Conservation (phyloP, 2,113 vertebrate genomes). For the Atrichornis clamosus region DNA sequence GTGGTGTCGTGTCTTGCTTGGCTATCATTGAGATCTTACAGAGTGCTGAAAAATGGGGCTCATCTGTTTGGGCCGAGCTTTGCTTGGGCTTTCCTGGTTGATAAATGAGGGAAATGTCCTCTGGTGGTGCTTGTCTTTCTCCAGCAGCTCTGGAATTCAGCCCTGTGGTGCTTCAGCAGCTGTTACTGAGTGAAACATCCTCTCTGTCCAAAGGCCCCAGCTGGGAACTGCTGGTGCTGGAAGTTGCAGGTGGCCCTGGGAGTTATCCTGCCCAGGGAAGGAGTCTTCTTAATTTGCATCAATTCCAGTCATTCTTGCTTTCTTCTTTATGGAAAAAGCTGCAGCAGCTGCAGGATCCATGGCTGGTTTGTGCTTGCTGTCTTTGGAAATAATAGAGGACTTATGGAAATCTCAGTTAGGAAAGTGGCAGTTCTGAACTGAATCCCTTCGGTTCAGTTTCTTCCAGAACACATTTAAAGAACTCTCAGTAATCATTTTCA, state of each 20-base stretch:
- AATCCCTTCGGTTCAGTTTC: not conserved
- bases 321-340: not conserved
- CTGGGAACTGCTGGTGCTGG: not conserved
- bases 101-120: not conserved
- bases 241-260: not conserved
- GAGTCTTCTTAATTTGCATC: not conserved
- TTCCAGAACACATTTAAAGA: not conserved
- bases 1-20: rapidly evolving
- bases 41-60: not conserved
- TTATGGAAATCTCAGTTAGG: not conserved
- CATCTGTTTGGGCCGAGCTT: not conserved
- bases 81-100: not conserved
- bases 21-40: rapidly evolving
- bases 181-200: not conserved
- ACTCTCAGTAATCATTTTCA: not conserved
- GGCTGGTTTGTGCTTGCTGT: not conserved
- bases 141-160: not conserved
- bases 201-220: not conserved
- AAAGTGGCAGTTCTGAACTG: not conserved
- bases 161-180: not conserved
- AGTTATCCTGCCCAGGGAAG: not conserved
- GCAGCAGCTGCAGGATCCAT: not conserved
- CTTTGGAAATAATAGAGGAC: not conserved
- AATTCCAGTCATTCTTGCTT: not conserved
- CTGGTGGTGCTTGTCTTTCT: not conserved